Evolutionary conservation across 2,797 vertebrate species (phyloP), one percentile per base, ranked within the genome.

Genomic region (Hippocampus kuda): DNA sequence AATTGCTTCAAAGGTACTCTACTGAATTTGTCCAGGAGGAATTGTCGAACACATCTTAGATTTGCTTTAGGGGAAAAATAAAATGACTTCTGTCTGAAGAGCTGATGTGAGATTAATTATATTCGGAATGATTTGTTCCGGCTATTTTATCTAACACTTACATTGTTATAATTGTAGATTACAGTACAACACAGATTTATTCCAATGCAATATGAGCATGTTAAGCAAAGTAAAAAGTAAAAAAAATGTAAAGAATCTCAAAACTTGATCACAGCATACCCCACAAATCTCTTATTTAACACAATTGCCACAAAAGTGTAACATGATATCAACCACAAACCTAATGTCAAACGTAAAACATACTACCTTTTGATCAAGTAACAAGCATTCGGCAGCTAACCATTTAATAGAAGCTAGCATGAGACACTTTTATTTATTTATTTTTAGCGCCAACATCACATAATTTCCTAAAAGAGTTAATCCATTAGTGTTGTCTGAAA

Each of bases 1-100:
- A 84, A 88, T 87, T 86, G 78, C 67, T 68, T 70, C 75, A 70
- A 65, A 80, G 73, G 85, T 81, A 84, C 70, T 73, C 72, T 68
- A 83, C 76, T 85, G 82, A 70, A 74, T 76, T 78, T 77, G 80
- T 84, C 80, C 75, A 80, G 72, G 83, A 72, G 68, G 71, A 86
- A 56, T 26, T 56, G n/a, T 24, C 12, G 53, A 56, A 24, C 56
- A 30, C 13, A 27, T 56, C 53, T 26, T 27, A 59, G 56, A n/a
- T 7, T 59, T 26, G 27, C 56, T 27, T 59, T 16, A 27, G 56
- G 26, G 27, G 26, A 3, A 24, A 13, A 57, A 57, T 26, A 13
- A 57, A 26, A 57, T 26, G 24, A 57, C 56, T 27, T 59, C 24
- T 30, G 56, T 26, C 4, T 5, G 26, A 27, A 59, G 10, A 27